Evolutionary conservation across 2,888 invertebrate species (phyloP), one percentile per base, ranked within the genome.

Genomic region (Xestia c-nigrum): DNA sequence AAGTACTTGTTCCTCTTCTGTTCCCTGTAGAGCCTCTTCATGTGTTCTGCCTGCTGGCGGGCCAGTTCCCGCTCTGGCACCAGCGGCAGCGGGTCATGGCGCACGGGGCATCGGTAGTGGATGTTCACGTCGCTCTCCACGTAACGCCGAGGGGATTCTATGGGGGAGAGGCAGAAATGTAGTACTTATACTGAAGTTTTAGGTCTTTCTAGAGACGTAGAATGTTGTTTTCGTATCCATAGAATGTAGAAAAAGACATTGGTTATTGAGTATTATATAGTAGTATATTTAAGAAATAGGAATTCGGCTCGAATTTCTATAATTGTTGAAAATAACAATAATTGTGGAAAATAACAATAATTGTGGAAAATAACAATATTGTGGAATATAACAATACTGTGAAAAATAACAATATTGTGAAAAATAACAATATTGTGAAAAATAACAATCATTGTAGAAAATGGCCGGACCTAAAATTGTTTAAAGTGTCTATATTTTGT

Each of bases 71-170:
- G 98, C 94, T 99, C 99, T 89, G 99, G 98, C 87, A 98, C 97
- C 87, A 98, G 97, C 88, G 98, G 98, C 96, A 99, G 98, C 87
- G 98, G 98, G 93, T 99, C 98, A 93, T 98, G 98, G 84, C 99
- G 97, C 88, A 99, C 98, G 79, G 99, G 99, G 85, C 98, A 98
- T 93, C 98, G 97, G 97, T 99, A 99, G 96, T 99, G 99, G 94
- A 99, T 99, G 94, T 99, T 99, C 92, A 99, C 99, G 95, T 99
- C 99, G 94, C 98, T 98, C 96, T 99, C 99, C 94, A 98, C 98
- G 97, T 99, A 99, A 89, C 98, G 98, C 93, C 98, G 98, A 72
- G 98, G 98, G 90, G 98, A 98, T 97, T 98, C 99, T 99, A 90
- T 73, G 68, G 73, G 7, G 72, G 47, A 63, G 66, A 70, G 5